These are phyloP conservation scores for Malthinus flaveolus DNA, from an alignment of 2,888 invertebrate species.

Conservation along the genomic window DNA sequence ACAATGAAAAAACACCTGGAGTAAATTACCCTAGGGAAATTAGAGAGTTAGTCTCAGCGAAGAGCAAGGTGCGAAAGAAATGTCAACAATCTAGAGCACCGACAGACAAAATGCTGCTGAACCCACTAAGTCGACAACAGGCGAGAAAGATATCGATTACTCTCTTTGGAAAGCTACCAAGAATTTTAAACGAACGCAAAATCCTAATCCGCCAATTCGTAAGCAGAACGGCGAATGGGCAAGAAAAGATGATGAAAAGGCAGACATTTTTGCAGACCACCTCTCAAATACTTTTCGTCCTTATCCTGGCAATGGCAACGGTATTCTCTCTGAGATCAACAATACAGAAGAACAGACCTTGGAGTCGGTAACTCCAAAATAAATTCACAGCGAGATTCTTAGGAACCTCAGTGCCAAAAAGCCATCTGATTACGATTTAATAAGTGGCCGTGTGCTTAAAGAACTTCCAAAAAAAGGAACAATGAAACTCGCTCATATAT, in stretches of 20 bases:
- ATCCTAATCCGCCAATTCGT: neutral
- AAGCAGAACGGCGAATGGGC: neutral
- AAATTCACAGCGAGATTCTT: neutral
- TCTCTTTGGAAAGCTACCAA: neutral
- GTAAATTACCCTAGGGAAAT: slow-evolving; percentile 12
- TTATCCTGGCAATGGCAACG: neutral
- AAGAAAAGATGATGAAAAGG: slow-evolving; percentile 2
- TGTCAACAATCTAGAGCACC: slow-evolving; percentile 28
- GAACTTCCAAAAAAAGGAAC: slow-evolving; percentile 24
- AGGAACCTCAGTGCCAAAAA: neutral
- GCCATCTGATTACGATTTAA: neutral
- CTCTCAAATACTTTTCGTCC: slow-evolving; percentile 12
- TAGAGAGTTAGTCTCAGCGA: slow-evolving; percentile 5
- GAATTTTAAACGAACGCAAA: neutral
- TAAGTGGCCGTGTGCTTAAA: neutral
- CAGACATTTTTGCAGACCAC: slow-evolving; percentile 7
- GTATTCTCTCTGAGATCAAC: neutral
- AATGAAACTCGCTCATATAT: slow-evolving; percentile 31
- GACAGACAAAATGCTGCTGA: slow-evolving; percentile 18
- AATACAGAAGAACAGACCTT: neutral
- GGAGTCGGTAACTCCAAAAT: neutral
- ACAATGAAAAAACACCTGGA: neutral
- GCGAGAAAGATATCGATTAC: slow-evolving; percentile 11
- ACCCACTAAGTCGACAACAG: slow-evolving; percentile 24
- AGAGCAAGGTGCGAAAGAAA: slow-evolving; percentile 13